Base-by-base conservation (phyloP, 2,113 vertebrate species). In the Panthera tigris region DNA sequence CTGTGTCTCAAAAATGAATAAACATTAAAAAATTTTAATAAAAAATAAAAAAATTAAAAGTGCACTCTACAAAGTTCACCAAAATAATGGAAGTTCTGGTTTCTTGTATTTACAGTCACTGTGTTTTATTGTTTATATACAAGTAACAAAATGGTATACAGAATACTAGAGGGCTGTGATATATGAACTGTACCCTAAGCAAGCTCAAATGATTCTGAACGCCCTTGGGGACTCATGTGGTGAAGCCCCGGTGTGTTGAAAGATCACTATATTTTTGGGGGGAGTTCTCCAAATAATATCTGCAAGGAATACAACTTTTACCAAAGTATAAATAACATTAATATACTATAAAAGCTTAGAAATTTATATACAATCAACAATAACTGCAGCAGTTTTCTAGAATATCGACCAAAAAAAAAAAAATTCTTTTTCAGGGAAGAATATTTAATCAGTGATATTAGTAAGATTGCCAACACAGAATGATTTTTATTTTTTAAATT, bases 61-160 rank as follows among this genome's bases (percentile, higher is more conserved):
- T 11, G 7, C 9, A 65, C 9, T 39, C 15, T n/a, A 55, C n/a
- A 10, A 36, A 13, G 1, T n/a, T 61, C n/a, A 29, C 0, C 41
- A 5, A 16, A 85, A 4, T 45, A 39, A 41, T 3, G 25, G 13
- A 8, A 52, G 45, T 52, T 57, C 36, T 63, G 1, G 12, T 57
- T 86, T 55, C 82, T 55, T 8, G 19, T 10, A 31, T 82, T 65
- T 27, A 10, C 11, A 23, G 1, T 65, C 7, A 13, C 2, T 15
- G 21, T 36, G 5, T 12, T 52, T 21, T 33, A 15, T 29, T 71
- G 6, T 63, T 85, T 89, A 14, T 76, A n/a, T 89, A 7, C 4
- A 61, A n/a, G 76, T 9, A 39, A 4, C 45, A 48, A 79, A 57
- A 68, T 73, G 21, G 27, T n/a, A 65, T 89, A 45, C 71, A 27